Evolutionary conservation across 2,888 invertebrate species (phyloP).

Genomic region (Drosophila rubida): DNA sequence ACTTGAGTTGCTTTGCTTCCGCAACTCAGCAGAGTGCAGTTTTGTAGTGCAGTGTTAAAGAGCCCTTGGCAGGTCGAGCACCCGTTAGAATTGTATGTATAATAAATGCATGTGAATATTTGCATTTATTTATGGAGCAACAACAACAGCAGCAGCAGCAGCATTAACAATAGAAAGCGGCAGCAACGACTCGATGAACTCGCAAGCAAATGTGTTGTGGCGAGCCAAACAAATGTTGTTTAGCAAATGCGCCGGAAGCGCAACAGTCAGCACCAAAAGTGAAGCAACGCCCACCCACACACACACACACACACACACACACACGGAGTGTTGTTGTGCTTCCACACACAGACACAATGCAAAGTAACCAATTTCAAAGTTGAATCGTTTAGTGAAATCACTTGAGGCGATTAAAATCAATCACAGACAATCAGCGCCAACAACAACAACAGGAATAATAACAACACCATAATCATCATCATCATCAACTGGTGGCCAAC

Average conservation of each 20-base stretch:
- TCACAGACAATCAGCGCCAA: slow-evolving; percentile 75
- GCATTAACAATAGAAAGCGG: slow-evolving; percentile 4
- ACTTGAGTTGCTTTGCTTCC: neutral
- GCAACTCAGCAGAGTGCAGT: neutral
- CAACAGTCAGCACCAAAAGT: slow-evolving; percentile 55
- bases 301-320: slow-evolving; percentile 18
- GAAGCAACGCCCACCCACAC: slow-evolving; percentile 29
- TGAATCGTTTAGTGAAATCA: slow-evolving; percentile 79
- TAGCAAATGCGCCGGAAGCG: slow-evolving; percentile 56
- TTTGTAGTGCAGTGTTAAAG: slow-evolving; percentile 29
- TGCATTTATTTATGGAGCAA: slow-evolving; percentile 23
- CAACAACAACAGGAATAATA: slow-evolving; percentile 28
- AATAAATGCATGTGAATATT: slow-evolving; percentile 24
- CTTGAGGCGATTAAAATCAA: slow-evolving; percentile 81
- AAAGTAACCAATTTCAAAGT: slow-evolving; percentile 75
- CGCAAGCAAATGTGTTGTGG: slow-evolving; percentile 43
- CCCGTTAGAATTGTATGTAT: slow-evolving; percentile 18
- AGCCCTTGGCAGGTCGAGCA: slow-evolving; percentile 22
- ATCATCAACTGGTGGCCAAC: slow-evolving; percentile 18
- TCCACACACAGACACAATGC: slow-evolving; percentile 49
- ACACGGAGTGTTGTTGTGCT: neutral
- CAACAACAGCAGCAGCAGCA: slow-evolving; percentile 16
- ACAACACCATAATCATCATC: slow-evolving; percentile 12
- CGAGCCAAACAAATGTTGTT: slow-evolving; percentile 44
- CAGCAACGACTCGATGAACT: slow-evolving; percentile 18